Base-by-base conservation (phyloP, 2,888 invertebrate genomes). In the Lomographa bimaculata region DNA sequence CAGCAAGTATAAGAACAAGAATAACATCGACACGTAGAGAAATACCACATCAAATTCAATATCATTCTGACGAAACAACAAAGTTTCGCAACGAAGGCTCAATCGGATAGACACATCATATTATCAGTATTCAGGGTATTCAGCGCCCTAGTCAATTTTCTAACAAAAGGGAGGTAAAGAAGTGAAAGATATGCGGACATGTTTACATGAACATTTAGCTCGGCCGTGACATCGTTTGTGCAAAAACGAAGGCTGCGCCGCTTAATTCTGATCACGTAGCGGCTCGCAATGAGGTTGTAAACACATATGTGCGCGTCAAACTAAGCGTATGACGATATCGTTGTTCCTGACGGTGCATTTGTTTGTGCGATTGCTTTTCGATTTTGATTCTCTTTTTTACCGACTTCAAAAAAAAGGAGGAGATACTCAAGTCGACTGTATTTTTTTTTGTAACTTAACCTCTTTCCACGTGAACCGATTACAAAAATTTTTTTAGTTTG, bases 241-340 rank as follows among this genome's bases (percentile, higher is more conserved):
- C 64, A 76, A 79, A 75, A 79, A 76, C 65, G 53, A 46, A 60
- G 47, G 56, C 32, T 49, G 50, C 50, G 50, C 54, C 58, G 64
- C 60, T 71, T 73, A 71, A 80, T 79, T 76, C 80, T 48, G 54
- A 67, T 71, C 79, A 80, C 80, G 66, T 66, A 50, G 54, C 44
- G 54, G 55, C 53, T 32, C 62, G 62, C 70, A 67, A 72, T 67
- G 71, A 70, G 64, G 64, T 56, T 62, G 70, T 67, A 69, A 75
- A 73, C 76, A 72, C 62, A 64, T 28, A 11, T 26, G 32, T 32
- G 42, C 19, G 25, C 23, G 30, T 59, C 49, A 54, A 51, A 50
- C 57, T 57, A 47, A 35, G 51, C 44, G 55, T 50, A 48, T 55
- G 52, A 59, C 61, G 63, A 58, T 66, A 60, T 46, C 51, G 14